Base-by-base conservation (phyloP, 2,113 vertebrate species). In the Azemiops feae region DNA sequence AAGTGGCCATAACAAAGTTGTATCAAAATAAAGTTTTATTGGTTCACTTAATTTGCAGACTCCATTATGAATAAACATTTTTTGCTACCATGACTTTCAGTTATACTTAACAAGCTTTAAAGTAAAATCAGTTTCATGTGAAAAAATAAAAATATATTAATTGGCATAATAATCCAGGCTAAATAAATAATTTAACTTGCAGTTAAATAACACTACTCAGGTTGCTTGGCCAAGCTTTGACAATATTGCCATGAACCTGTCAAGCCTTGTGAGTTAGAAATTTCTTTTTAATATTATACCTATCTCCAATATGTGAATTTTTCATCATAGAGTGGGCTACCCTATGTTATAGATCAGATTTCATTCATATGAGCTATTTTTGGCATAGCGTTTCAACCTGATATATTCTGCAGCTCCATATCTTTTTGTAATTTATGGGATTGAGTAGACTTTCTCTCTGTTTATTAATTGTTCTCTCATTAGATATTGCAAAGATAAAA, bases 401-500 rank as follows among this genome's bases (percentile, higher is more conserved):
- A 11, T 20, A 22, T 85, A 30, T 53, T 54, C 34, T 86, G 47
- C 86, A n/a, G 5, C 34, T 60, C 50, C 7, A 4, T 9, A 54
- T 30, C 25, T 74, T 58, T 23, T 47, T 55, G 30, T 85, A 50
- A 47, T 54, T 47, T 85, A 57, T 54, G 25, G 50, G 81, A 10
- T 47, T 27, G 34, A 23, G 52, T 52, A 81, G 23, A 16, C n/a
- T 53, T 14, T 25, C 57, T 10, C 30, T 92, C 85, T 0, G 23
- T 20, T 81, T 81, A 20, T 53, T 45, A 58, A 58, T 85, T 69
- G 39, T 69, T 89, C 92, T 55, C 94, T 69, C 88, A 94, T 95
- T 94, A 94, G 0, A 87, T 95, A 85, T 96, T 95, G 16, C 69
- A 74, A 81, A 81, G n/a, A 81, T 69, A 81, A 39, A 74, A 81